Evolutionary conservation across 2,888 invertebrate species (phyloP).

Genomic region (Campoplex nolae): DNA sequence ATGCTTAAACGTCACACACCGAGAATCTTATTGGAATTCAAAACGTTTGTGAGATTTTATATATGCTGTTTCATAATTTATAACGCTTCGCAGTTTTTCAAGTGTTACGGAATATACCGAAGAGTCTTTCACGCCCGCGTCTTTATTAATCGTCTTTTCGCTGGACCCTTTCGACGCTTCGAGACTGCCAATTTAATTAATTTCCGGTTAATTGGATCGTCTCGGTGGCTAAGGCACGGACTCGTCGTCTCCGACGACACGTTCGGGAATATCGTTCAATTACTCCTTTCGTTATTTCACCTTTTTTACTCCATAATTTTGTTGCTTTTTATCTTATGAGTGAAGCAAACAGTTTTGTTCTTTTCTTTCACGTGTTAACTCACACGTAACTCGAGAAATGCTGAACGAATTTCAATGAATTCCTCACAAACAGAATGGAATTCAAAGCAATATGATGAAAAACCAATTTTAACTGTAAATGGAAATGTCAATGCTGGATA

Average conservation of each 20-base stretch:
- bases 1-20: no score
- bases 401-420: neutral
- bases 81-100: neutral
- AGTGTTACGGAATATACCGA: neutral
- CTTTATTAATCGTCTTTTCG: slow-evolving; percentile 63
- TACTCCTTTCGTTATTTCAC: neutral
- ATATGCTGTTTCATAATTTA: neutral
- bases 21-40: neutral
- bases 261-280: neutral
- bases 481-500: neutral
- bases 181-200: slow-evolving; percentile 50
- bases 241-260: neutral
- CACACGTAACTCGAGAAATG: no score
- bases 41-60: neutral
- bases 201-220: slow-evolving; percentile 56
- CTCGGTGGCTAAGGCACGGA: slow-evolving; percentile 7
- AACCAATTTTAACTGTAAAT: neutral
- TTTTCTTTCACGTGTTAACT: no score
- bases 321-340: neutral
- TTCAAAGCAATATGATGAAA: neutral
- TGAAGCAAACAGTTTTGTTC: no score
- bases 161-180: slow-evolving; percentile 40
- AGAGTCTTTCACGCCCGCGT: slow-evolving; percentile 5
- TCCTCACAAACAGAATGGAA: no score
- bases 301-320: neutral